Conservation (phyloP, 2,797 vertebrate genomes). For the Silurus lanzhouensis region DNA sequence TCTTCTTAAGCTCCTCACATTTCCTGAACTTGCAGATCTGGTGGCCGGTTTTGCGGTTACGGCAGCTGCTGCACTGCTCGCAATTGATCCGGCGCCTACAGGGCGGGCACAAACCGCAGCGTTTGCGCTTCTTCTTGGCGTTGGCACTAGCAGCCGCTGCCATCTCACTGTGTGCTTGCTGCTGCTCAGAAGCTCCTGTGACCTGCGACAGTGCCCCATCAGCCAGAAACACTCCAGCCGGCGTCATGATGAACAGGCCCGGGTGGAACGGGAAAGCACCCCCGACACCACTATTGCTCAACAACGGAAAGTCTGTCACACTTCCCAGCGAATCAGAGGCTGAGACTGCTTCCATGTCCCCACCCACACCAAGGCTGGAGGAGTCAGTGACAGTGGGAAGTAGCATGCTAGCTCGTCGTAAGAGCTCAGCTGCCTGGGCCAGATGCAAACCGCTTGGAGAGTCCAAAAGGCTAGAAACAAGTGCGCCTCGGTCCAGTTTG, state of each 20-base stretch:
- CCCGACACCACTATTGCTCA: constrained; percentile 76
- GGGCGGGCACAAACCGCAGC: constrained; percentile 95
- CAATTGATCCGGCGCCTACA: constrained; percentile 97
- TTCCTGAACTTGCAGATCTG: constrained; percentile 99
- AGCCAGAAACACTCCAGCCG: constrained; percentile 87
- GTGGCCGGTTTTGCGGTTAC: constrained; percentile 98
- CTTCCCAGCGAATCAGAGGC: constrained; percentile 88
- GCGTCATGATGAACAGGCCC: constrained; percentile 93
- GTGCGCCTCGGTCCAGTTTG: constrained; percentile 88
- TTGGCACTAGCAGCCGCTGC: constrained; percentile 86
- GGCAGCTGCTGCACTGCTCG: constrained; percentile 99
- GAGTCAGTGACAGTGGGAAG: constrained; percentile 71
- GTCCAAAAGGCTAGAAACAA: constrained; percentile 89
- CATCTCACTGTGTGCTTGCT: constrained; percentile 88
- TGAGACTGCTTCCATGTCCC: constrained; percentile 80
- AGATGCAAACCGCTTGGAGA: constrained; percentile 91
- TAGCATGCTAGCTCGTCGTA: constrained; percentile 88
- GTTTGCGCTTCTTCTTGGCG: constrained; percentile 92
- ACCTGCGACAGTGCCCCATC: constrained; percentile 87
- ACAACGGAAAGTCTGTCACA: constrained; percentile 92
- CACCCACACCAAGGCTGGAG: constrained; percentile 73
- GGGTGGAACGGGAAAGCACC: constrained; percentile 93
- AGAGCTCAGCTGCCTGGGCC: constrained; percentile 93
- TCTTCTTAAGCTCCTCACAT: constrained; percentile 99
- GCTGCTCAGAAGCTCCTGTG: constrained; percentile 81